These are phyloP conservation scores for Arge pagana DNA, from an alignment of 2,888 invertebrate genomes.

Conservation along the genomic window DNA sequence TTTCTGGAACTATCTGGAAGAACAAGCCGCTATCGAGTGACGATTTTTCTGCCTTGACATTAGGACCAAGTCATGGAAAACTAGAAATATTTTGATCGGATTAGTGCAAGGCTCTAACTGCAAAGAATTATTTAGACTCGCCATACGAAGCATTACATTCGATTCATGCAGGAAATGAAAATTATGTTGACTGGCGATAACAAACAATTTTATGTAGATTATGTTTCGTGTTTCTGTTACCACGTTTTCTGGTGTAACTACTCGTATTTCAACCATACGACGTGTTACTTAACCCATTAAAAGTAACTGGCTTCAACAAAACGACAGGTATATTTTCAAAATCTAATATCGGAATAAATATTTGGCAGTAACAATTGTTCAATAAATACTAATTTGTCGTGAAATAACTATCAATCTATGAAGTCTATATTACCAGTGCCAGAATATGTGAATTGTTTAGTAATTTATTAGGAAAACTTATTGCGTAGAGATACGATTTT, in stretches of 20 bases:
- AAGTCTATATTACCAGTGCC: no score
- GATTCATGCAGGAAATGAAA: conserved; percentile 4
- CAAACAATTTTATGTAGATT: conserved; percentile 5
- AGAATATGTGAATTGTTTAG: no score
- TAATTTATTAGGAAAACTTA: no score
- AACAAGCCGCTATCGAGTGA: neutral
- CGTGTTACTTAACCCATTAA: no score
- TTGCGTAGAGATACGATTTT: no score
- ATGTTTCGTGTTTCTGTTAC: neutral
- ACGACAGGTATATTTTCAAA: no score
- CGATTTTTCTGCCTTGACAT: conserved; percentile 3
- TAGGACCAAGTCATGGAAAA: conserved; percentile 2
- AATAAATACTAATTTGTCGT: no score
- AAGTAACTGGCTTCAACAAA: no score
- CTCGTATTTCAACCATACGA: neutral
- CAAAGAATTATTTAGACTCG: conserved; percentile 1
- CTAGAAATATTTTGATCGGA: conserved; percentile 2
- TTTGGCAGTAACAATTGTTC: no score
- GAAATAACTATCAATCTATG: no score
- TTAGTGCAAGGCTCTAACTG: no score
- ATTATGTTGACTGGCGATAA: conserved; percentile 6
- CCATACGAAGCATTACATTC: neutral
- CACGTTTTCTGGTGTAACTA: neutral
- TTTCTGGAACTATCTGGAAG: conserved; percentile 16
- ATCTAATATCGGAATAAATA: no score